phyloP scores from a whole-genome alignment of 2,888 invertebrate genomes.

The Apodemia duryi region DNA sequence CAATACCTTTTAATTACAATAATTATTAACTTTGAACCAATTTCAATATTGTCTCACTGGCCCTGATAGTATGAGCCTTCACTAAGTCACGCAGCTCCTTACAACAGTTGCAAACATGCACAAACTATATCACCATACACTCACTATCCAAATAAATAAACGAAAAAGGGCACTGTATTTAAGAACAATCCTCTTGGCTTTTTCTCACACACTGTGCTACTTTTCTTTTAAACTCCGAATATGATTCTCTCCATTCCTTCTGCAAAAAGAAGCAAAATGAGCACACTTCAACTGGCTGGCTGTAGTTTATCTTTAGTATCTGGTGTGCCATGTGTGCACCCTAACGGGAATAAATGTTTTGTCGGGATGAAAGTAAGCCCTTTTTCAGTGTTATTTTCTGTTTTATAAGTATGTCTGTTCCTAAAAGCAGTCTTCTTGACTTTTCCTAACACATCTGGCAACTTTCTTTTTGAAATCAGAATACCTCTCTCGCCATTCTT shows the following conservation, averaged over 20 bases:
- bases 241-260: conserved; percentile 99
- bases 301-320: conserved; percentile 54
- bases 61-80: conserved; percentile 52
- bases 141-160: conserved; percentile 71
- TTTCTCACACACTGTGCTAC: conserved; percentile 98
- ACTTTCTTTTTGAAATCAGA: conserved; percentile 98
- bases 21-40: conserved; percentile 76
- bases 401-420: conserved; percentile 54
- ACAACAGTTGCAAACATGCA: conserved; percentile 41
- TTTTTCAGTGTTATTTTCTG: conserved; percentile 60
- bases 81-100: conserved; percentile 50
- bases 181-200: conserved; percentile 99
- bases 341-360: conserved; percentile 42
- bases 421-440: conserved; percentile 98
- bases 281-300: conserved; percentile 58
- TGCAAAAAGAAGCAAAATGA: conserved; percentile 81
- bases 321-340: conserved; percentile 44
- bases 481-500: conserved; percentile 99
- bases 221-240: conserved; percentile 97
- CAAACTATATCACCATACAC: conserved; percentile 67
- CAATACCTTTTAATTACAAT: conserved; percentile 75
- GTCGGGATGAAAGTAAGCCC: conserved; percentile 57
- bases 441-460: conserved; percentile 97
- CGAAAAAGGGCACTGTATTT: conserved; percentile 81
- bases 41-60: conserved; percentile 75